Conservation (phyloP, 1,140 invertebrate genomes). For the Cotesia chilonis region DNA sequence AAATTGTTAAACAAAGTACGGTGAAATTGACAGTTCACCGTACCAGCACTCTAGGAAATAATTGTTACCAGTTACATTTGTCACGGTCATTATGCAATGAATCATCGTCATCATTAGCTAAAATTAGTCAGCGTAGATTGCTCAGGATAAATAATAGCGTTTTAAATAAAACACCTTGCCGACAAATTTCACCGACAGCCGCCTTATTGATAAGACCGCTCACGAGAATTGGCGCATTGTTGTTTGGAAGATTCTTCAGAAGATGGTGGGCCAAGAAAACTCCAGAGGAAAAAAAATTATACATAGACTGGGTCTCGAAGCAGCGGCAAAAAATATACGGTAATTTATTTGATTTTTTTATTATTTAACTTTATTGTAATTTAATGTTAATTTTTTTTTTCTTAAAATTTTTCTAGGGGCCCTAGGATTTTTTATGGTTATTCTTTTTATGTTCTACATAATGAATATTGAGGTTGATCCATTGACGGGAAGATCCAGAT, state of each 20-base stretch:
- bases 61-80: neutral
- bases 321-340: slow-evolving; percentile 46
- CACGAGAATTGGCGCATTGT: slow-evolving; percentile 52
- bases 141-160: slow-evolving; percentile 42
- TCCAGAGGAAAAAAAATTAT: slow-evolving; percentile 50
- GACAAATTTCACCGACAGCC: slow-evolving; percentile 48
- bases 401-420: slow-evolving; percentile 44
- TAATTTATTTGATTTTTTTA: neutral
- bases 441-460: slow-evolving; percentile 58
- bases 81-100: neutral
- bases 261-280: slow-evolving; percentile 65
- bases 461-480: slow-evolving; percentile 67
- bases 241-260: slow-evolving; percentile 60
- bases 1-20: neutral
- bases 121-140: slow-evolving; percentile 13
- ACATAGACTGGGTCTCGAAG: slow-evolving; percentile 46
- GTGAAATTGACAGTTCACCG: neutral
- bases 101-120: slow-evolving; percentile 19
- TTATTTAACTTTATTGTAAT: neutral
- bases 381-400: slow-evolving; percentile 14
- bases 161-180: slow-evolving; percentile 48
- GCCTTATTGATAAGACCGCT: slow-evolving; percentile 52
- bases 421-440: slow-evolving; percentile 41
- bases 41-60: neutral
- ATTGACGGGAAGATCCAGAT: slow-evolving; percentile 65